Percentiles rank a stretch among this genome's conserved stretches.
These are phyloP conservation scores for Gibbula magus DNA, from an alignment of 2,888 invertebrate genomes.

Conservation along the genomic window DNA sequence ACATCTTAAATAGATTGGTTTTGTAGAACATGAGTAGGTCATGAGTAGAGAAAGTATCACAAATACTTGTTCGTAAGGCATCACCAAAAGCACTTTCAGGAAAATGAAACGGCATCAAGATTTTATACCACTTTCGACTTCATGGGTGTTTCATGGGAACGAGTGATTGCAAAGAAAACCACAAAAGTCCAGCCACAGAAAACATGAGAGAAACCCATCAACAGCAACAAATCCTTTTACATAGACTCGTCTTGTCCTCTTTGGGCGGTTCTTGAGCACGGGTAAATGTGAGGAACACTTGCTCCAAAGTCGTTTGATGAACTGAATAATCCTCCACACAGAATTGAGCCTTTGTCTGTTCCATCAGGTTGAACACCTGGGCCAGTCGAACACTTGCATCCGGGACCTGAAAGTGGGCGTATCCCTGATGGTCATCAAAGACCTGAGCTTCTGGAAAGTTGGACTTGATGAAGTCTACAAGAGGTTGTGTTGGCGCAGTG, in stretches of 20 bases:
- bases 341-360: slow-evolving; percentile 60
- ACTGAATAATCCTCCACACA: slow-evolving; percentile 73
- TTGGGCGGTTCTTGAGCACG: slow-evolving; percentile 59
- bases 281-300: slow-evolving; percentile 77
- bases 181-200: too few species aligned
- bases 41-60: too few species aligned
- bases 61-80: too few species aligned
- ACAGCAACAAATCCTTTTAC: slow-evolving; percentile 35
- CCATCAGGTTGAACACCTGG: slow-evolving; percentile 72
- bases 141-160: too few species aligned
- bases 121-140: too few species aligned
- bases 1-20: too few species aligned
- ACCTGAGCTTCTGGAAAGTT: slow-evolving; percentile 79
- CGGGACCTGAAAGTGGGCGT: slow-evolving; percentile 67
- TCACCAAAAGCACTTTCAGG: too few species aligned
- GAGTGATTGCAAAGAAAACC: too few species aligned
- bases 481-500: slow-evolving; percentile 42
- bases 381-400: slow-evolving; percentile 68
- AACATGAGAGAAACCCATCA: neutral
- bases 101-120: too few species aligned
- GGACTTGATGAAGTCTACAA: slow-evolving; percentile 75
- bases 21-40: too few species aligned
- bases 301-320: slow-evolving; percentile 74
- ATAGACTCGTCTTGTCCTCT: slow-evolving; percentile 35
- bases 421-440: slow-evolving; percentile 82